A percentile compares a stretch with the other conserved stretches of the same genome.
Evolutionary conservation across 2,888 invertebrate species (phyloP).

Genomic region (Elmis aenea): DNA sequence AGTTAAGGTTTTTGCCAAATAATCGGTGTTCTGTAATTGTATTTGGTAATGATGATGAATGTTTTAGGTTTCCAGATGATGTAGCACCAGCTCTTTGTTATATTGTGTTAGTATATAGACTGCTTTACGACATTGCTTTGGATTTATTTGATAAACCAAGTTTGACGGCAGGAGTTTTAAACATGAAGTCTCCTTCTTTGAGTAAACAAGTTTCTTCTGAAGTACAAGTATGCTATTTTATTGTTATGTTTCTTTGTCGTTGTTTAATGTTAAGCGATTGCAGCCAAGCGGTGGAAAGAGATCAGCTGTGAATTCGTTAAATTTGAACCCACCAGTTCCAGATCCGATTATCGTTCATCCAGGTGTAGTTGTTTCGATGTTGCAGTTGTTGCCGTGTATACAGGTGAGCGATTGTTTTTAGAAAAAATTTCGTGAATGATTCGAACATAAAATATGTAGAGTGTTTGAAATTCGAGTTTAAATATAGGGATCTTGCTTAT

Average conservation of each 20-base stretch:
- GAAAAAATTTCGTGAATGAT: background rate
- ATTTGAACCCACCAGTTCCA: conserved; percentile 64
- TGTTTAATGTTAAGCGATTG: conserved; percentile 1
- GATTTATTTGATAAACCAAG: conserved; percentile 92
- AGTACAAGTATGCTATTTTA: conserved; percentile 42
- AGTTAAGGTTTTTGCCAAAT: conserved; percentile 31
- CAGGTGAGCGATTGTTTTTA: conserved; percentile 45
- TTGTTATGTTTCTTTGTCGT: conserved; percentile 3
- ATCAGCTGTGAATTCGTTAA: conserved; percentile 66
- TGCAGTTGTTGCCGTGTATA: conserved; percentile 86
- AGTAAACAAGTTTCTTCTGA: conserved; percentile 60
- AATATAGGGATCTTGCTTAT: too few relatives aligned
- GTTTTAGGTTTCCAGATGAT: conserved; percentile 60
- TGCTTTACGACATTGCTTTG: conserved; percentile 91
- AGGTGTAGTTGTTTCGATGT: conserved; percentile 89
- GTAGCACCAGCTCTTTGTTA: conserved; percentile 77
- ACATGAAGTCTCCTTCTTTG: conserved; percentile 61
- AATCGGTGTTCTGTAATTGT: background rate
- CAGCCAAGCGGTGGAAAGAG: conserved; percentile 45
- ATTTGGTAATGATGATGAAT: background rate
- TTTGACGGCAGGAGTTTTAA: conserved; percentile 59
- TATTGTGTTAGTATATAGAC: conserved; percentile 77
- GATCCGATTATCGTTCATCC: conserved; percentile 93
- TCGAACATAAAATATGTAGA: too few relatives aligned
- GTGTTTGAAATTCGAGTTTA: too few relatives aligned